Evolutionary conservation across 2,113 vertebrate species (phyloP), one percentile per base, ranked within the genome.

Genomic region (Ptyas mucosa): DNA sequence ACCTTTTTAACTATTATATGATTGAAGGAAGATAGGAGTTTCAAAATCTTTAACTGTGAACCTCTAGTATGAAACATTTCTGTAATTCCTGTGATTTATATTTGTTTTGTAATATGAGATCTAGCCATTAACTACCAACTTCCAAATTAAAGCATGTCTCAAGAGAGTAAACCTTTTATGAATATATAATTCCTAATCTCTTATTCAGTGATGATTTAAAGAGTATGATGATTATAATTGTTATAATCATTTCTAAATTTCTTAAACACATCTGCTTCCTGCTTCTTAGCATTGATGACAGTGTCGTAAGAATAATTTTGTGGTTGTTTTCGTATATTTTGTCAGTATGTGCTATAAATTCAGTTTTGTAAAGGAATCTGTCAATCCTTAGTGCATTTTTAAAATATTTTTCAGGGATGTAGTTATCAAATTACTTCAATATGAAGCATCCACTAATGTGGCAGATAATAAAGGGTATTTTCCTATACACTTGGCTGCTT

Each of bases 391-490:
- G 93, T 91, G 91, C 90, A 94, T 53, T 26, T 29, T 55, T 91
- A 90, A 89, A 34, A 90, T 96, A 29, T 96, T 96, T 96, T 95
- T 86, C 96, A 99, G 99, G 97, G 98, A 99, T 81, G 98, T 99
- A 96, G 99, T 99, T 91, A 98, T 99, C 95, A 99, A 99, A 97
- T 98, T 99, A 94, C 98, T 99, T 95, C 99, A 99, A 92, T 99
- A 98, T 94, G 99, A 99, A 96, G 99, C 99, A 46, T 99, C 99
- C 55, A 98, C 99, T 93, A 99, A 99, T 54, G 97, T 99, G 93
- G 97, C 99, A 23, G 99, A 99, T 97, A 99, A 98, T 96, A 99
- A 99, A 95, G 99, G 99, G 24, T 99, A 99, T 97, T 99, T 99
- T 97, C 99, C 99, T 53, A 98, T 99, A 96, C 99, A 99, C 96